Evolutionary conservation across 2,888 invertebrate species (phyloP).

Genomic region (Euspilapteryx auroguttella): DNA sequence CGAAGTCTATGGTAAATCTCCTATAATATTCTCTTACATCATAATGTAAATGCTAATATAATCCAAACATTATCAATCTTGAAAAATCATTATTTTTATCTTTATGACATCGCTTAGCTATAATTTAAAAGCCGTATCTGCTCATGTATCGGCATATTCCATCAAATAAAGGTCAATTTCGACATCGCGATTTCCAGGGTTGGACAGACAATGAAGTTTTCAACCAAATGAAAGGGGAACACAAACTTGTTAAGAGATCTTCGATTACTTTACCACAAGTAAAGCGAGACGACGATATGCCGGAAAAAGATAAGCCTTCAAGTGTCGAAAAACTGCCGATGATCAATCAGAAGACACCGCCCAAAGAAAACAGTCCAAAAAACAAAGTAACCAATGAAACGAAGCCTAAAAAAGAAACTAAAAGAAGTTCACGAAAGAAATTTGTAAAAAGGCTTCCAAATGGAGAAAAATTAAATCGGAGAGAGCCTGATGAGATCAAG

Average conservation of each 20-base stretch:
- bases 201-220: constrained; percentile 50
- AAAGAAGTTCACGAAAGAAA: too few relatives aligned
- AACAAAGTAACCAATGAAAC: background rate
- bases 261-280: constrained; percentile 52
- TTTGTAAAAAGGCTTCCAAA: constrained; percentile 33
- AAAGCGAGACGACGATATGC: constrained; percentile 44
- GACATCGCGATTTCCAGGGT: constrained; percentile 21
- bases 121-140: too few relatives aligned
- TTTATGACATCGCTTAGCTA: too few relatives aligned
- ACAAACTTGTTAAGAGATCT: constrained; percentile 26
- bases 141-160: too few relatives aligned
- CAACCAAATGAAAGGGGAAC: constrained; percentile 28
- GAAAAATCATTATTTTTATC: too few relatives aligned
- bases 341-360: constrained; percentile 14
- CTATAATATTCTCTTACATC: too few relatives aligned
- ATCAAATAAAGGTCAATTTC: too few relatives aligned
- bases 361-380: background rate
- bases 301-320: constrained; percentile 22
- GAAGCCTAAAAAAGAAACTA: background rate
- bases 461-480: constrained; percentile 24
- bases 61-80: too few relatives aligned
- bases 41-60: too few relatives aligned
- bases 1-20: constrained; percentile 75
- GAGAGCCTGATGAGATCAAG: constrained; percentile 18
- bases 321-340: constrained; percentile 30